Evolutionary conservation across 2,888 invertebrate genomes (phyloP).

Genomic region (Hylaea fasciaria): DNA sequence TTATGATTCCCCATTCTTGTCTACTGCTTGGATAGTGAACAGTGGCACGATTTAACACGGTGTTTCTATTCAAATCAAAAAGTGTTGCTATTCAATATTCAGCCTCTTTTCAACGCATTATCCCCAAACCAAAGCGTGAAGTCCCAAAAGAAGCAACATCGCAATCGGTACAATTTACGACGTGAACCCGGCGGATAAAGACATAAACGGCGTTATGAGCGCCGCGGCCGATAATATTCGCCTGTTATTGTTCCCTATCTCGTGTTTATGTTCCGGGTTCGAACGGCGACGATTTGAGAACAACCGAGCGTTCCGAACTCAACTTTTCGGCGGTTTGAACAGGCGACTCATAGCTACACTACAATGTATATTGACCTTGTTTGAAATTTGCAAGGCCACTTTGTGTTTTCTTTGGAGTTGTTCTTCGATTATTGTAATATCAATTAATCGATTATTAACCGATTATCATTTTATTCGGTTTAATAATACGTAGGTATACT

Average conservation of each 20-base stretch:
- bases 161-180: constrained; percentile 43
- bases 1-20: too few relatives aligned
- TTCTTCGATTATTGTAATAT: too few relatives aligned
- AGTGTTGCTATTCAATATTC: constrained; percentile 21
- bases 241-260: constrained; percentile 62
- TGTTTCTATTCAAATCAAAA: neutral
- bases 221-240: constrained; percentile 62
- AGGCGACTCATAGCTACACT: constrained; percentile 5
- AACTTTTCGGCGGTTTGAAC: constrained; percentile 26
- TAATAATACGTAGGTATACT: too few relatives aligned
- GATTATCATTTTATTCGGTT: too few relatives aligned
- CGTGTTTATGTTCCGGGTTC: constrained; percentile 48
- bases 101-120: constrained; percentile 35
- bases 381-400: neutral
- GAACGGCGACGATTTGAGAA: constrained; percentile 40
- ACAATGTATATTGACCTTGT: constrained; percentile 9
- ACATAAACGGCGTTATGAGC: constrained; percentile 64
- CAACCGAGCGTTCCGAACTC: constrained; percentile 21
- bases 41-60: neutral
- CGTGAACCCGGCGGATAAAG: constrained; percentile 57
- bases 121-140: constrained; percentile 31
- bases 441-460: too few relatives aligned
- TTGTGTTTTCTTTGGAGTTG: neutral
- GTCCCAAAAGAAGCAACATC: constrained; percentile 39
- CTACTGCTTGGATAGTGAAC: neutral